Percentiles rank a stretch among this genome's conserved stretches.
Evolutionary conservation across 2,888 invertebrate genomes (phyloP).

Genomic region (Lasioglossum figueresi): DNA sequence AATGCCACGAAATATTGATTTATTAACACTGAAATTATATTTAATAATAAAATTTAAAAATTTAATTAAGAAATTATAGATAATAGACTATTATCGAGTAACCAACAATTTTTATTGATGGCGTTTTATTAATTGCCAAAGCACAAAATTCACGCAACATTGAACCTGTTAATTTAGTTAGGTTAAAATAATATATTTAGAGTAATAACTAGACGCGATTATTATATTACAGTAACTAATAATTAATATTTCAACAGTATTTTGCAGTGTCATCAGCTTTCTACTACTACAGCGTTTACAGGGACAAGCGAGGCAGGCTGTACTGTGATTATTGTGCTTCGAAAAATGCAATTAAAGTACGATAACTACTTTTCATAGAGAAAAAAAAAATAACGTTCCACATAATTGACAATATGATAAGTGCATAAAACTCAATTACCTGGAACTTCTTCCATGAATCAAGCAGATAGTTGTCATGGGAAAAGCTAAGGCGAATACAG

Average conservation of each 20-base stretch:
- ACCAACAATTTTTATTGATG: too few relatives aligned
- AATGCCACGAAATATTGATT: too few relatives aligned
- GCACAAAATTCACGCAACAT: not conserved
- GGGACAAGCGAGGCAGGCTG: conserved; percentile 48
- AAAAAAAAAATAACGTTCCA: not conserved
- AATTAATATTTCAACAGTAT: not conserved
- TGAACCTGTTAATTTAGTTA: not conserved
- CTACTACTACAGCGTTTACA: conserved; percentile 41
- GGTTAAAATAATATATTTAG: not conserved
- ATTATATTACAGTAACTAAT: not conserved
- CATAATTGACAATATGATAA: not conserved
- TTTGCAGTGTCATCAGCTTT: not conserved
- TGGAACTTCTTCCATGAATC: not conserved
- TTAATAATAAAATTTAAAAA: too few relatives aligned
- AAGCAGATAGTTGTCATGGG: too few relatives aligned
- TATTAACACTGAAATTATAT: too few relatives aligned
- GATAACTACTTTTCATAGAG: not conserved
- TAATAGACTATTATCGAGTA: too few relatives aligned
- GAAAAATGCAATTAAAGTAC: conserved; percentile 29
- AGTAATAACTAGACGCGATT: not conserved
- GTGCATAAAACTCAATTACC: not conserved
- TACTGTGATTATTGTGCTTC: conserved; percentile 59
- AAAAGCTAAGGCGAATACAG: not conserved
- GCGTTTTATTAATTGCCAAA: not conserved
- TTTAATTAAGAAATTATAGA: too few relatives aligned